These are phyloP conservation scores for Epinotia nisella DNA, from an alignment of 2,888 invertebrate species.

Conservation along the genomic window DNA sequence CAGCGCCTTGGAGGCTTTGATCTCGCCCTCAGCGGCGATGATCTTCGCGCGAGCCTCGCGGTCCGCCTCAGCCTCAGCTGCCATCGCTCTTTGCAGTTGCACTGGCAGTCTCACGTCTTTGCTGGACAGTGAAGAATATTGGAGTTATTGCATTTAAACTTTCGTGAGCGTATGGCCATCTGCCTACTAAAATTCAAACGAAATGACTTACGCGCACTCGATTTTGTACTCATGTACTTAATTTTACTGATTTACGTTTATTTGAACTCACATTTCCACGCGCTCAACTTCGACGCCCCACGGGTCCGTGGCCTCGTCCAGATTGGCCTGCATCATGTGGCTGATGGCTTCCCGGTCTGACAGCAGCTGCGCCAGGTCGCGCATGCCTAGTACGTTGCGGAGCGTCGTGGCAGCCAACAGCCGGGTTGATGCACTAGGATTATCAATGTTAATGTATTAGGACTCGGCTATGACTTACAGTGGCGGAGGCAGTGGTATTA, in stretches of 20 bases:
- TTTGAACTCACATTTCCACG: conserved; percentile 94
- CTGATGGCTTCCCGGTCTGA: conserved; percentile 97
- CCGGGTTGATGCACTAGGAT: conserved; percentile 90
- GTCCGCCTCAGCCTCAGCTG: conserved; percentile 88
- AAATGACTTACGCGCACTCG: no score
- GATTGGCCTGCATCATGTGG: conserved; percentile 93
- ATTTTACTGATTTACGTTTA: no score
- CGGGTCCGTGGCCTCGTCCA: conserved; percentile 95
- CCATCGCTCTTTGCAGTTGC: conserved; percentile 88
- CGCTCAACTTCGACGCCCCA: conserved; percentile 98
- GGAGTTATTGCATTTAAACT: background rate
- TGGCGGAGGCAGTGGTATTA: no score
- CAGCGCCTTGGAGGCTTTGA: conserved; percentile 92
- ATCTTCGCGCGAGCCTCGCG: conserved; percentile 89
- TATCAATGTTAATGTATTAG: background rate
- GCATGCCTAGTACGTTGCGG: conserved; percentile 95
- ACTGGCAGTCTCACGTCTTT: conserved; percentile 82
- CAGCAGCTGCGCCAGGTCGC: conserved; percentile 95
- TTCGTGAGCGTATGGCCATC: no score
- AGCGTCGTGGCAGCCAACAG: conserved; percentile 93
- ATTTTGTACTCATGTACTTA: no score
- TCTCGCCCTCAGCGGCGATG: conserved; percentile 91
- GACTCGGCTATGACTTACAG: no score
- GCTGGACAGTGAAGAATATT: conserved; percentile 54
- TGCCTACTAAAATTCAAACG: no score